phyloP scores from a whole-genome alignment of 2,113 vertebrate genomes.

The Mola mola region DNA sequence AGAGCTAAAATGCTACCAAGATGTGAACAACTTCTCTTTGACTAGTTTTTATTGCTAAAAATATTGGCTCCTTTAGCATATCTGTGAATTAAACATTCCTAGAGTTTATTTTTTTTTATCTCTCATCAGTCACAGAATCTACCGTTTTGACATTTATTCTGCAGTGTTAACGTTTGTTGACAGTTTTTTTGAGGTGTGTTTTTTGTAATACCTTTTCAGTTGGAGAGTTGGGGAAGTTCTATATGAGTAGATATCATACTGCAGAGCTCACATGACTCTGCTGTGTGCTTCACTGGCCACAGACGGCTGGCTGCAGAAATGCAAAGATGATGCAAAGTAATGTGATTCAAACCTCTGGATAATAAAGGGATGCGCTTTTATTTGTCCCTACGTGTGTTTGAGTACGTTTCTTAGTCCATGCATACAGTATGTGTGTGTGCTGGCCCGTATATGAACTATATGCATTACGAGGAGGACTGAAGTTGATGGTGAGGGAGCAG shows the following conservation, averaged over 20 bases:
- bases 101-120: too few species aligned
- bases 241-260: not conserved
- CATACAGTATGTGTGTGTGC: constrained; percentile 11
- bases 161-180: too few species aligned
- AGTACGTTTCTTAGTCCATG: not conserved
- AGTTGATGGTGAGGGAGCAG: constrained; percentile 12
- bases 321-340: not conserved
- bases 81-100: too few species aligned
- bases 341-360: constrained; percentile 1
- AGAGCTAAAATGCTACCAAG: too few species aligned
- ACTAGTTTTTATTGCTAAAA: too few species aligned
- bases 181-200: too few species aligned
- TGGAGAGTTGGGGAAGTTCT: too few species aligned
- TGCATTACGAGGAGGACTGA: constrained; percentile 20
- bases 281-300: not conserved
- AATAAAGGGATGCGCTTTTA: not conserved
- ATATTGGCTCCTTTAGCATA: too few species aligned
- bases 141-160: too few species aligned
- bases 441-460: constrained; percentile 15
- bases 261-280: constrained; percentile 8
- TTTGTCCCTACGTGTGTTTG: not conserved
- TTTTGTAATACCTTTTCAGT: too few species aligned
- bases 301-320: not conserved
- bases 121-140: too few species aligned
- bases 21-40: too few species aligned